A percentile compares a stretch with the other conserved stretches of the same genome.
Evolutionary conservation across 2,113 vertebrate genomes (phyloP).

Genomic region (Blennius ocellaris): DNA sequence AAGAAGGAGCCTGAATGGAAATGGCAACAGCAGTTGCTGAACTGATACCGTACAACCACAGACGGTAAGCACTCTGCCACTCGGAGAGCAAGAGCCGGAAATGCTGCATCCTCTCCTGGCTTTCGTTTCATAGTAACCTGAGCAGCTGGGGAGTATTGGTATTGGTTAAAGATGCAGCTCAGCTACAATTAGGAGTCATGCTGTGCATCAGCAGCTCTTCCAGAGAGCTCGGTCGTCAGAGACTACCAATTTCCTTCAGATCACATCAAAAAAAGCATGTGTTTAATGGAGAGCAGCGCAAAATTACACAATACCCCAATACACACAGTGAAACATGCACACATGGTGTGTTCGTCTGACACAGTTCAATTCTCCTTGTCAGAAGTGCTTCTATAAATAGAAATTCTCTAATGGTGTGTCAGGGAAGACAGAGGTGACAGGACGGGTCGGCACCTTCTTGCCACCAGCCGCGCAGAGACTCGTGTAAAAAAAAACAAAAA

Average conservation of each 20-base stretch:
- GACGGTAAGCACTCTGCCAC: constrained; percentile 27
- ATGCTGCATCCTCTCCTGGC: constrained; percentile 41
- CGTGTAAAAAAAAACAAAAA: constrained; percentile 6
- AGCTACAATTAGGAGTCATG: constrained; percentile 16
- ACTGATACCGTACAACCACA: constrained; percentile 33
- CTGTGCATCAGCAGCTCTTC: constrained; percentile 3
- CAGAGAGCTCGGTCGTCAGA: constrained; percentile 1
- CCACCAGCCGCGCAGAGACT: constrained; percentile 9
- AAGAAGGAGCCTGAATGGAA: constrained; percentile 47
- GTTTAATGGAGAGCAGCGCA: constrained; percentile 16
- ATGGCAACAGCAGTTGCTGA: constrained; percentile 36
- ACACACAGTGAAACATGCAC: constrained; percentile 5
- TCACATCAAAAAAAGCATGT: constrained; percentile 10
- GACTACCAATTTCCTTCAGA: constrained; percentile 20
- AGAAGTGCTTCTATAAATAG: constrained; percentile 68
- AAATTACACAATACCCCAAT: constrained; percentile 8
- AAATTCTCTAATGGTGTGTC: constrained; percentile 46
- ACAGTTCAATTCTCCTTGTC: constrained; percentile 51
- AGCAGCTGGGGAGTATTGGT: constrained; percentile 17
- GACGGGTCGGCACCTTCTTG: constrained; percentile 38
- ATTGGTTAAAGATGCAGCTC: constrained; percentile 30
- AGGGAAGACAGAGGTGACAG: constrained; percentile 53
- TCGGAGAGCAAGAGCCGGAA: constrained; percentile 46
- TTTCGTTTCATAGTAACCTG: constrained; percentile 61
- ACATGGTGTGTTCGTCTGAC: constrained; percentile 25